Conservation (phyloP, 53 echinoderm and acorn worm genomes). For the Henricia sp. region DNA sequence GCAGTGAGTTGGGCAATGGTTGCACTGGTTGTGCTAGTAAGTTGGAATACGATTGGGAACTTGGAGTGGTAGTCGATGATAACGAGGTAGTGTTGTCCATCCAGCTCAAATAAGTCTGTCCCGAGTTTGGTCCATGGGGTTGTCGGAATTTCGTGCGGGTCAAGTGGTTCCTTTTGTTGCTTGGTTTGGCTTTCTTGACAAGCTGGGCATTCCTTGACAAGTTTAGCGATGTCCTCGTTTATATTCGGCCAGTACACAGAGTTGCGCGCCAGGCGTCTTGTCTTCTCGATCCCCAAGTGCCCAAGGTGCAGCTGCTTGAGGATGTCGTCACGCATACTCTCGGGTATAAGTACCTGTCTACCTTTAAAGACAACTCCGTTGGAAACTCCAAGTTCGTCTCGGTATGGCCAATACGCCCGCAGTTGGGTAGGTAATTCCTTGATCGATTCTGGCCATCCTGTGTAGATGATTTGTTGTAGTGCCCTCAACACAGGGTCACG, state of each 20-base stretch:
- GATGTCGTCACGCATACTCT: constrained; percentile 35
- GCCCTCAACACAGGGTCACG: constrained; percentile 50
- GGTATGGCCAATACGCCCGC: constrained; percentile 62
- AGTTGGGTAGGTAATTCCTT: constrained; percentile 57
- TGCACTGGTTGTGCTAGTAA: constrained; percentile 34
- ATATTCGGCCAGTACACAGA: constrained; percentile 60
- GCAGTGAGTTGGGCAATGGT: constrained; percentile 24
- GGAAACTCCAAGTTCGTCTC: constrained; percentile 65
- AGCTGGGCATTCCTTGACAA: constrained; percentile 33
- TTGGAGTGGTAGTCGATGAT: constrained; percentile 62
- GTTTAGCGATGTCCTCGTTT: constrained; percentile 19
- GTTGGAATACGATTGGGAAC: constrained; percentile 21
- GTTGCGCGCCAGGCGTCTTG: constrained; percentile 47
- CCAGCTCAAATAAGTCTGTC: constrained; percentile 58
- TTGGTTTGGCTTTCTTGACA: constrained; percentile 38
- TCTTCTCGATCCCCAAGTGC: constrained; percentile 67
- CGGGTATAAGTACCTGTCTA: constrained; percentile 60
- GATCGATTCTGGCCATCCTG: constrained; percentile 67
- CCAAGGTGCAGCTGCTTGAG: constrained; percentile 57
- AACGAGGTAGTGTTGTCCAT: constrained; percentile 42
- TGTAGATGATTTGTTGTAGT: constrained; percentile 18
- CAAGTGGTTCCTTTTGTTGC: constrained; percentile 45
- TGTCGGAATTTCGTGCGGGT: constrained; percentile 59
- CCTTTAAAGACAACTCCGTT: constrained; percentile 72
- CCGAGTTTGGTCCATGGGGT: constrained; percentile 70